Percentiles rank a stretch among this genome's conserved stretches.
Evolutionary conservation across 2,797 vertebrate genomes (phyloP).

Genomic region (Bufotes viridis): DNA sequence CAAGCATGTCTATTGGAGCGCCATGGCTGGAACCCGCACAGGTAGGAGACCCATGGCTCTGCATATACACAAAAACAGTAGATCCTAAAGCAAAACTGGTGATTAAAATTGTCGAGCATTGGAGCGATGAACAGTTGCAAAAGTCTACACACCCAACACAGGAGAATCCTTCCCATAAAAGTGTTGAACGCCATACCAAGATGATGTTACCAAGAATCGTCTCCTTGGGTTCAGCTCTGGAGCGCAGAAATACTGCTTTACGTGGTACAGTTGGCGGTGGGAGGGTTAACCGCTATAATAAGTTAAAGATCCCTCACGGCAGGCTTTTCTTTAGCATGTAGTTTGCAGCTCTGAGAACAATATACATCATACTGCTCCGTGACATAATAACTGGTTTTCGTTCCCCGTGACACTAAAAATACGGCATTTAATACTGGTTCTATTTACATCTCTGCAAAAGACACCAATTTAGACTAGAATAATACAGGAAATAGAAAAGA

Average conservation of each 20-base stretch:
- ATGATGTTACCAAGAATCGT: background rate
- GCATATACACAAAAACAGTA: background rate
- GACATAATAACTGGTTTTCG: conserved; percentile 48
- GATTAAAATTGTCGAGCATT: no score
- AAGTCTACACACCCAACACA: background rate
- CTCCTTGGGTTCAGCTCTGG: background rate
- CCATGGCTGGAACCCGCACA: no score
- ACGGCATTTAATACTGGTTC: background rate
- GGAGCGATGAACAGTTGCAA: background rate
- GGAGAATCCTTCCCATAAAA: background rate
- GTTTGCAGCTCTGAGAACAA: conserved; percentile 24
- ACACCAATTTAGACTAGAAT: conserved; percentile 27
- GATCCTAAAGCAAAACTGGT: no score
- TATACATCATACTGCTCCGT: conserved; percentile 19
- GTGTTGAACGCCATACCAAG: background rate
- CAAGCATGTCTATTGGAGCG: background rate
- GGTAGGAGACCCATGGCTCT: background rate
- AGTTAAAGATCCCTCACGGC: background rate
- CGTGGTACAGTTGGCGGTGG: background rate
- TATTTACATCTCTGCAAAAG: conserved; percentile 7
- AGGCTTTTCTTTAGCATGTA: background rate
- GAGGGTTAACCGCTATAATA: background rate
- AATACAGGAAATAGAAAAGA: conserved; percentile 13
- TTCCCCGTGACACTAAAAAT: conserved; percentile 26
- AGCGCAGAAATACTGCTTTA: background rate